phyloP scores from a whole-genome alignment of 2,113 vertebrate species.

The Platysteira castanea region DNA sequence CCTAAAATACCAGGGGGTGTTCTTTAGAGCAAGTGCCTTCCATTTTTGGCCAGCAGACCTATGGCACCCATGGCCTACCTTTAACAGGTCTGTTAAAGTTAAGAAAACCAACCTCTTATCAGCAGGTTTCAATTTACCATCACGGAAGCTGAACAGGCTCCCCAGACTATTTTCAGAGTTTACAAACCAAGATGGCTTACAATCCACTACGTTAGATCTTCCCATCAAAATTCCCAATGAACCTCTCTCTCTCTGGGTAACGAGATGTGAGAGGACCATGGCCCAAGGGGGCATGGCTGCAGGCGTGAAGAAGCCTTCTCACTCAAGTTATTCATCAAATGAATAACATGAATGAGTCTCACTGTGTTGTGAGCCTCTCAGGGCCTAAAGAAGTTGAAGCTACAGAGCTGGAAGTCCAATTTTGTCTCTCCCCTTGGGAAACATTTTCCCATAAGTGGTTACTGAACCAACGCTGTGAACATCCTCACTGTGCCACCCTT shows the following conservation, averaged over 20 bases:
- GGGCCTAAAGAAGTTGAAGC: background rate
- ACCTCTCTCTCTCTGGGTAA: background rate
- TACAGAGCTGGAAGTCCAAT: background rate
- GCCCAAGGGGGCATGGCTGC: background rate
- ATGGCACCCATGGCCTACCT: background rate
- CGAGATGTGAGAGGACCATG: background rate
- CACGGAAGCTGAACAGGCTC: background rate
- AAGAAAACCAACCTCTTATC: background rate
- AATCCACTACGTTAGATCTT: background rate
- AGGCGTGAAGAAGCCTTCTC: background rate
- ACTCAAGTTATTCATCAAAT: background rate
- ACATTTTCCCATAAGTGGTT: background rate
- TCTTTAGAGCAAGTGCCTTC: background rate
- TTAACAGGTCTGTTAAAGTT: background rate
- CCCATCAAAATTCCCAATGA: background rate
- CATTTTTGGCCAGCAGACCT: background rate
- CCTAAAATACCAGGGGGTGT: background rate
- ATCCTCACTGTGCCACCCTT: background rate
- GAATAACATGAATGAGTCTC: background rate
- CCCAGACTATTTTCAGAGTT: background rate
- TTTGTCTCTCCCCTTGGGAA: background rate
- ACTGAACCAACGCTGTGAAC: background rate
- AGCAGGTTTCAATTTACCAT: background rate
- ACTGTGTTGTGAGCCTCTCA: background rate
- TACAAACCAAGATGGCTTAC: background rate